phyloP scores from a whole-genome alignment of 2,797 vertebrate species.

The Lepilemur septentrionalis region DNA sequence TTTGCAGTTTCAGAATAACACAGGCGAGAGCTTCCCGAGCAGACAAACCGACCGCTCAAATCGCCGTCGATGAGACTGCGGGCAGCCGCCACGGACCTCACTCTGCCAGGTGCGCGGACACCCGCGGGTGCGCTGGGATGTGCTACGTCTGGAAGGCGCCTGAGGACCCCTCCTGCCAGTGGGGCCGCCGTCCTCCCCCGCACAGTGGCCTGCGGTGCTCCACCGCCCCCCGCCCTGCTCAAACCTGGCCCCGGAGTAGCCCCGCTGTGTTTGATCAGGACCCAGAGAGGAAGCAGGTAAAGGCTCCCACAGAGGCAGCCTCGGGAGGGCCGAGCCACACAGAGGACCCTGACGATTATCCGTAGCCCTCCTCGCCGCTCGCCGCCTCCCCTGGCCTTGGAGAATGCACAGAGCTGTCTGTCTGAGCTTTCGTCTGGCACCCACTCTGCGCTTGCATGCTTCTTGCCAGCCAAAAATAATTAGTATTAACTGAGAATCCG shows the following conservation, averaged over 20 bases:
- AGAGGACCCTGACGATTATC: background rate
- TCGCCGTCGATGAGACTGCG: background rate
- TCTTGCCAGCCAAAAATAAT: background rate
- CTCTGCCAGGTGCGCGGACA: no score
- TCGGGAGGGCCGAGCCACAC: background rate
- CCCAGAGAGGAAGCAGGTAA: background rate
- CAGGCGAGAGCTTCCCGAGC: background rate
- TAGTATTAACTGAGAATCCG: background rate
- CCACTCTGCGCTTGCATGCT: background rate
- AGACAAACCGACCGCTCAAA: background rate
- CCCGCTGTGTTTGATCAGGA: background rate
- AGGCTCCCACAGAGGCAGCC: background rate
- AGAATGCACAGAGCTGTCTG: background rate
- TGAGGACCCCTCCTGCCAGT: background rate
- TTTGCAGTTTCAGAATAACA: background rate
- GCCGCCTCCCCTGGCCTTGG: background rate
- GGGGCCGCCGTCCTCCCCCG: background rate
- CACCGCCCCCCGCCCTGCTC: background rate
- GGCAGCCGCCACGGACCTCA: no score
- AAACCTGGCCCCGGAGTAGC: no score
- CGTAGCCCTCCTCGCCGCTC: background rate
- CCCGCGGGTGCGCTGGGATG: background rate
- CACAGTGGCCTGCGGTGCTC: background rate
- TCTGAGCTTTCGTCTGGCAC: background rate
- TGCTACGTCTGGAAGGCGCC: background rate